phyloP scores from a whole-genome alignment of 1,140 invertebrate genomes.

The Pantala flavescens region DNA sequence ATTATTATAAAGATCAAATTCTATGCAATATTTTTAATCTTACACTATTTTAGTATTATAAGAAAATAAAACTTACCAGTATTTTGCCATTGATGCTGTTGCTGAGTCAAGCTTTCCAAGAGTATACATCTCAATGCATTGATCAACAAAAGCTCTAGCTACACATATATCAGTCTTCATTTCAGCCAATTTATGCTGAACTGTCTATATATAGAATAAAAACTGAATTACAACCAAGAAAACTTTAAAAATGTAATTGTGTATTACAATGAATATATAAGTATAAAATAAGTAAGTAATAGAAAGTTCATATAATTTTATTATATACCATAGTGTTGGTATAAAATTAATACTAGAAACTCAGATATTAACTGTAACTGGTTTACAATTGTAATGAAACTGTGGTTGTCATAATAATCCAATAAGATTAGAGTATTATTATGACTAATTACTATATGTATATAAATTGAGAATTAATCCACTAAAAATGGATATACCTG shows the following conservation, averaged over 20 bases:
- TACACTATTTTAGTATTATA: too few relatives aligned
- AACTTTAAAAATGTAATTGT: neutral
- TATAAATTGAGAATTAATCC: too few relatives aligned
- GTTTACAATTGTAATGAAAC: too few relatives aligned
- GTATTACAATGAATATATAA: too few relatives aligned
- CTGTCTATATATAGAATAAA: slow-evolving; percentile 31
- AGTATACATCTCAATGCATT: slow-evolving; percentile 35
- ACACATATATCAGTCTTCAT: slow-evolving; percentile 38
- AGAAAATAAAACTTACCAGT: slow-evolving; percentile 33
- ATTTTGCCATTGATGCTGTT: slow-evolving; percentile 41
- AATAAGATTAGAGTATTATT: too few relatives aligned
- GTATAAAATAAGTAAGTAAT: neutral
- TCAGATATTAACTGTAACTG: neutral
- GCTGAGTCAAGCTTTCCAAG: slow-evolving; percentile 31
- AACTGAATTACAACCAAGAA: slow-evolving; percentile 6
- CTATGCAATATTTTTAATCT: too few relatives aligned
- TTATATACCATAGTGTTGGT: neutral
- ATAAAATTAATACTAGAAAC: neutral
- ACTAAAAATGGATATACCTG: slow-evolving; percentile 31
- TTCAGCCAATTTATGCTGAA: slow-evolving; percentile 42
- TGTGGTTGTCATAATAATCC: too few relatives aligned
- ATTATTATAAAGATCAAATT: too few relatives aligned
- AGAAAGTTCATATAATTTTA: neutral
- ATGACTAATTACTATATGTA: too few relatives aligned
- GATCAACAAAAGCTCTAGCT: slow-evolving; percentile 36